Percentiles rank a stretch among this genome's conserved stretches.
phyloP scores from a whole-genome alignment of 2,888 invertebrate species.

The Caenorhabditis sulstoni region DNA sequence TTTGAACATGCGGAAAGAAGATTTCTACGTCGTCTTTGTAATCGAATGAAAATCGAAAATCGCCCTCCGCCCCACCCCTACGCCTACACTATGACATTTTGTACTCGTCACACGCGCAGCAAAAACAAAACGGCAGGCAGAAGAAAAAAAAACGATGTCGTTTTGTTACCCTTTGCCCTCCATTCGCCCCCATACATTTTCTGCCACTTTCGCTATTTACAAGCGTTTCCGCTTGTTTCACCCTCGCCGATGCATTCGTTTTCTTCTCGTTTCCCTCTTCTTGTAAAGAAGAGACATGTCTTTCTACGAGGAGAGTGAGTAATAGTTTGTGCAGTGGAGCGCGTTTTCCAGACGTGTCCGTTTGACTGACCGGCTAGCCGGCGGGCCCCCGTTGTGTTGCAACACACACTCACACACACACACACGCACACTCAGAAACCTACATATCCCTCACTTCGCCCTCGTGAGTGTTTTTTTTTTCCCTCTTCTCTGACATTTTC shows the following conservation, averaged over 20 bases:
- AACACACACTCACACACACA: slow-evolving; percentile 35
- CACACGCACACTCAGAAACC: slow-evolving; percentile 16
- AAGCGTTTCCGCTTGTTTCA: too few species aligned
- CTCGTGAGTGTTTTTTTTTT: slow-evolving; percentile 41
- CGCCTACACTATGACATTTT: background rate
- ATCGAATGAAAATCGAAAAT: slow-evolving; percentile 47
- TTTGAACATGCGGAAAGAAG: slow-evolving; percentile 31
- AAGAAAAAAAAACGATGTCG: background rate
- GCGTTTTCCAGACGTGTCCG: slow-evolving; percentile 2
- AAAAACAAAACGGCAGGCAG: background rate
- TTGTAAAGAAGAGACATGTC: too few species aligned
- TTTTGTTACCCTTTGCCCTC: slow-evolving; percentile 2
- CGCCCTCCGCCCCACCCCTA: background rate
- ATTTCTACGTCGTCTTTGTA: background rate
- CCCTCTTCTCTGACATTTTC: background rate
- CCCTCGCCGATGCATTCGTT: background rate
- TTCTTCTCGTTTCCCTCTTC: background rate
- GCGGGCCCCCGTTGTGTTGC: slow-evolving; percentile 29
- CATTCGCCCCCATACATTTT: background rate
- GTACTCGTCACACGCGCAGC: background rate
- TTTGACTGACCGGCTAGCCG: background rate
- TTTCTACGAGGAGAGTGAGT: slow-evolving; percentile 18
- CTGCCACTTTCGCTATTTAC: too few species aligned
- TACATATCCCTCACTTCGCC: slow-evolving; percentile 34
- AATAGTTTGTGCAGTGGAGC: slow-evolving; percentile 34